Conservation (phyloP, 2,888 invertebrate genomes). For the Nemurella pictetii region DNA sequence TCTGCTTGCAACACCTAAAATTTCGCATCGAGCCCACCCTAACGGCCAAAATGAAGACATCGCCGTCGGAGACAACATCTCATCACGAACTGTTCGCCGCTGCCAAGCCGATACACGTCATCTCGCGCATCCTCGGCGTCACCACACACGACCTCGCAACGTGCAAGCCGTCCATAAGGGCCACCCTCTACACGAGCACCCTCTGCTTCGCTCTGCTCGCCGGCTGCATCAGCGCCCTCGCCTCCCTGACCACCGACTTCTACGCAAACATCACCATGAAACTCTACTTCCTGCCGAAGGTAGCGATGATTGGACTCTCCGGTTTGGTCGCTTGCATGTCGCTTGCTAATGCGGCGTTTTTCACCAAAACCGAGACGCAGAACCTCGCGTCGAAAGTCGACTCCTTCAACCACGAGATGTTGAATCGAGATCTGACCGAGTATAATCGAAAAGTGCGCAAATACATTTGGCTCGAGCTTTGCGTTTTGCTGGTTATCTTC, state of each 20-base stretch:
- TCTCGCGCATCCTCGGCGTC: background rate
- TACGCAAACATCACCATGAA: background rate
- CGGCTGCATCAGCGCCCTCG: background rate
- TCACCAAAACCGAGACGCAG: background rate
- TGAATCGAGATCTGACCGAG: background rate
- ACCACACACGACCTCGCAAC: background rate
- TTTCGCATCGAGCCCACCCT: too few species aligned
- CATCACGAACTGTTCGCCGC: background rate
- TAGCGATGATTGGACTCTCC: background rate
- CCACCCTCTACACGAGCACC: background rate
- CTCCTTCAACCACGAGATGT: background rate
- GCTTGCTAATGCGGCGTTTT: background rate
- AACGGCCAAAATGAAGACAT: background rate
- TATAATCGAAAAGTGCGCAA: background rate
- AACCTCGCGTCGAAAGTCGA: background rate
- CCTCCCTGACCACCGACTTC: background rate
- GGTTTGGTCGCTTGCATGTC: background rate
- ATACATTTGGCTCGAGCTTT: background rate
- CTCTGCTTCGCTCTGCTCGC: background rate
- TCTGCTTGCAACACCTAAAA: too few species aligned
- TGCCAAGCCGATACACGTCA: background rate
- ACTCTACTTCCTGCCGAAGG: background rate
- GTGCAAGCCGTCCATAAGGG: background rate
- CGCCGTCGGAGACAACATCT: background rate
- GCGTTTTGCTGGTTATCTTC: background rate